phyloP scores from a whole-genome alignment of 2,797 vertebrate species.

The Heteromormyrus szaboi region DNA sequence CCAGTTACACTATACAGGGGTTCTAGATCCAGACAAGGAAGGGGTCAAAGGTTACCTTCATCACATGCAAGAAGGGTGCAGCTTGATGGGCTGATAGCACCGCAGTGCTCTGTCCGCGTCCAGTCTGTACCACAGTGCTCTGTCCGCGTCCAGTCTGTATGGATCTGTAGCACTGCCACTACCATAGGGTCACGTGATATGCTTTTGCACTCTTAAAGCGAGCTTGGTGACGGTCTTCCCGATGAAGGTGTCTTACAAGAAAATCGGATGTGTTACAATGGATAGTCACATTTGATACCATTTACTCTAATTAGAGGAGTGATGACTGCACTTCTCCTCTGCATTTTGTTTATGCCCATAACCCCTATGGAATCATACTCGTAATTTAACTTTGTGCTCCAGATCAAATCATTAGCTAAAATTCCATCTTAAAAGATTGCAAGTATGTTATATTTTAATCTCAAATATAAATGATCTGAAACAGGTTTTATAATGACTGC shows the following conservation, averaged over 20 bases:
- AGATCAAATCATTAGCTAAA: neutral
- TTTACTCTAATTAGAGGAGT: constrained; percentile 61
- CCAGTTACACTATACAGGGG: neutral
- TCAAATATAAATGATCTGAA: constrained; percentile 61
- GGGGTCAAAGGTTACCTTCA: neutral
- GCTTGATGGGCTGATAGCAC: neutral
- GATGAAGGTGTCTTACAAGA: neutral
- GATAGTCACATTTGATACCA: neutral
- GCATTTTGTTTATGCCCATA: constrained; percentile 4
- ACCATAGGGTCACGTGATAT: neutral
- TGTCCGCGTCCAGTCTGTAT: neutral
- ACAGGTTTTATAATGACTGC: constrained; percentile 58
- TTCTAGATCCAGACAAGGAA: neutral
- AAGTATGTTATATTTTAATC: constrained; percentile 53
- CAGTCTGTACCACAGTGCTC: too few species aligned
- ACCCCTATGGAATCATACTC: neutral
- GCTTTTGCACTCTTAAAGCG: neutral
- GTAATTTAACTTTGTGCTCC: constrained; percentile 9
- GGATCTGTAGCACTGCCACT: neutral
- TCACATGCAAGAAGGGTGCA: neutral
- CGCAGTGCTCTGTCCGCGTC: too few species aligned
- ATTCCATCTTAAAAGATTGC: constrained; percentile 39
- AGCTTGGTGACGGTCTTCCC: neutral
- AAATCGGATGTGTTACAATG: neutral
- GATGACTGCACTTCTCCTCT: constrained; percentile 54